Percentiles rank a stretch among this genome's conserved stretches.
Evolutionary conservation across 2,888 invertebrate species (phyloP).

Genomic region (Lycia hirtaria): DNA sequence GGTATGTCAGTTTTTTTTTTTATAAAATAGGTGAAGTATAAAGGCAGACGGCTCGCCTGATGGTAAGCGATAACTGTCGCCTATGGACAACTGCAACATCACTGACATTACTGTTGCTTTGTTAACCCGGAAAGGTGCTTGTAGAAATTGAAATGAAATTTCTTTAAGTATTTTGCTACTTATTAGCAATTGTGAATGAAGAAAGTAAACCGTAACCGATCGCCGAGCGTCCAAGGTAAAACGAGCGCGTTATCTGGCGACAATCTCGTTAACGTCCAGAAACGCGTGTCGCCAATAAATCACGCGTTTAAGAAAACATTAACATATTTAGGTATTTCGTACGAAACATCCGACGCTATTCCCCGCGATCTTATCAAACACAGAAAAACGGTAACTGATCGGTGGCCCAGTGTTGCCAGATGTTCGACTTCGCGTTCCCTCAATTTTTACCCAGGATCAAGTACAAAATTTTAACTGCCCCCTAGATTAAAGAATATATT

Average conservation of each 20-base stretch:
- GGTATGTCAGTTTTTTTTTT: too few species aligned
- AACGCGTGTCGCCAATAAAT: constrained; percentile 33
- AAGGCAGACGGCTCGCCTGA: too few species aligned
- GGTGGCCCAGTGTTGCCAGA: too few species aligned
- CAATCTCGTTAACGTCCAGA: constrained; percentile 24
- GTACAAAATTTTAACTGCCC: too few species aligned
- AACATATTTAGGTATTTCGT: constrained; percentile 46
- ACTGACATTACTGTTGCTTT: too few species aligned
- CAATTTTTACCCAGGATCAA: too few species aligned
- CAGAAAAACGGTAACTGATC: constrained; percentile 64
- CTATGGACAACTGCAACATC: too few species aligned
- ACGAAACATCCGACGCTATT: constrained; percentile 35
- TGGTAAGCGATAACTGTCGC: too few species aligned
- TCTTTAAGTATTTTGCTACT: constrained; percentile 1
- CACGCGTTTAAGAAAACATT: constrained; percentile 38
- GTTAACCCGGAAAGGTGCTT: too few species aligned
- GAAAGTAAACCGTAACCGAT: constrained; percentile 7
- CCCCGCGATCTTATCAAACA: constrained; percentile 64
- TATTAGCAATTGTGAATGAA: constrained; percentile 11
- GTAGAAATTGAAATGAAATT: not conserved
- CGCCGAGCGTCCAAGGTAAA: constrained; percentile 13
- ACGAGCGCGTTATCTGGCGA: constrained; percentile 11
- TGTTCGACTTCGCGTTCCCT: too few species aligned
- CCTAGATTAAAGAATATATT: too few species aligned
- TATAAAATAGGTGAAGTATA: too few species aligned